Evolutionary conservation across 2,797 vertebrate species (phyloP), one percentile per base, ranked within the genome.

Genomic region (Helarctos malayanus): DNA sequence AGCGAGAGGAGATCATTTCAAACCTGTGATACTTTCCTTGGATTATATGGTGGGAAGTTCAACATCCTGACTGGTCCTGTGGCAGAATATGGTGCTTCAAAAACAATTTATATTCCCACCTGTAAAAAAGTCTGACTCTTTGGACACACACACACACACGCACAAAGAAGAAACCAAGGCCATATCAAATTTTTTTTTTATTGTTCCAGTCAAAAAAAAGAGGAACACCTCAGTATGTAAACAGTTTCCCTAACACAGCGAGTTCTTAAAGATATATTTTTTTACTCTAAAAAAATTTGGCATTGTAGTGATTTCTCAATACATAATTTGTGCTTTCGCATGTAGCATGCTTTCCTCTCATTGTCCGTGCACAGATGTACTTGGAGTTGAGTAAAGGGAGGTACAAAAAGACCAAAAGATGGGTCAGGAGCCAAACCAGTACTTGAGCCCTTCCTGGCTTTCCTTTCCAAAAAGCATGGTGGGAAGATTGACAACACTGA

Each of bases 271-370:
- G 97, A 96, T 89, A 56, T 27, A 49, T 71, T 47, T 81, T 73
- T 98, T 82, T 68, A 97, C 96, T 86, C 88, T 93, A 93, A 97
- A 97, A 98, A 98, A 96, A 75, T 59, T 89, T 98, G 98, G 97
- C 98, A 97, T 98, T 71, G 93, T 97, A 95, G 83, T 97, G 92
- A 45, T 97, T 94, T 98, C 89, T 95, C 94, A 98, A 91, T 96
- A 98, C 83, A 65, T 92, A 95, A 94, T 97, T 98, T 98, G 97
- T 98, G 96, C 97, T 98, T 97, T 96, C 47, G 45, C 91, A 25
- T 76, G 75, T 95, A 84, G 91, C 97, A 95, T 97, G 96, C 93
- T 98, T 97, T 96, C 47, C 23, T 94, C 97, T 96, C 57, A 27
- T 93, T 89, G 91, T 76, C 95, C 18, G 59, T 93, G 98, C 83